Conservation (phyloP, 2,113 vertebrate genomes). For the Pithys albifrons region DNA sequence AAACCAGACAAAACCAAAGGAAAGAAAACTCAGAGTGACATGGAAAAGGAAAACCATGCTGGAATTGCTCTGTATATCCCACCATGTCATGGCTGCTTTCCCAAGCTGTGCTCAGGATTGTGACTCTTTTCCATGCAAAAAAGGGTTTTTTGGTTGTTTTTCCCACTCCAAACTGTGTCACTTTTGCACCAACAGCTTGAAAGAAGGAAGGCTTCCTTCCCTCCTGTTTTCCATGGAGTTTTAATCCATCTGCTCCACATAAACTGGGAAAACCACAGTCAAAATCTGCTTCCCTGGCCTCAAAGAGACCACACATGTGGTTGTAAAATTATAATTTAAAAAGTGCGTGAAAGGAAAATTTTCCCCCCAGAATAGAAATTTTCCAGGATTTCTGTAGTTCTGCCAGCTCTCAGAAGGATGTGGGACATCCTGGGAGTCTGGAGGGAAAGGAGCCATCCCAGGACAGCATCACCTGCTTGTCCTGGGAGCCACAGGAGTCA, state of each 20-base stretch:
- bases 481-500: not conserved
- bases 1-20: not conserved
- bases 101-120: not conserved
- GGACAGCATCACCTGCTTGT: rapidly evolving
- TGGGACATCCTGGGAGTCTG: not conserved
- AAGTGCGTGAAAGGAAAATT: not conserved
- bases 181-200: not conserved
- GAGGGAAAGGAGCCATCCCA: not conserved
- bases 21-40: not conserved
- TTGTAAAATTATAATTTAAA: not conserved
- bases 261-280: not conserved
- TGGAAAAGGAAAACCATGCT: not conserved
- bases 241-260: not conserved
- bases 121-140: not conserved
- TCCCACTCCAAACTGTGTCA: too few relatives aligned
- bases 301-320: rapidly evolving
- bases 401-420: not conserved
- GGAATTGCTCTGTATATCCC: not conserved
- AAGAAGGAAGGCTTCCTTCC: not conserved
- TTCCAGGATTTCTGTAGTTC: not conserved
- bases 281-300: not conserved
- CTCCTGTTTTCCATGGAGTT: not conserved
- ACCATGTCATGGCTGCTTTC: rapidly evolving
- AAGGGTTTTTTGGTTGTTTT: not conserved
- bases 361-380: not conserved